phyloP scores from a whole-genome alignment of 2,113 vertebrate genomes.

The Manacus vitellinus region DNA sequence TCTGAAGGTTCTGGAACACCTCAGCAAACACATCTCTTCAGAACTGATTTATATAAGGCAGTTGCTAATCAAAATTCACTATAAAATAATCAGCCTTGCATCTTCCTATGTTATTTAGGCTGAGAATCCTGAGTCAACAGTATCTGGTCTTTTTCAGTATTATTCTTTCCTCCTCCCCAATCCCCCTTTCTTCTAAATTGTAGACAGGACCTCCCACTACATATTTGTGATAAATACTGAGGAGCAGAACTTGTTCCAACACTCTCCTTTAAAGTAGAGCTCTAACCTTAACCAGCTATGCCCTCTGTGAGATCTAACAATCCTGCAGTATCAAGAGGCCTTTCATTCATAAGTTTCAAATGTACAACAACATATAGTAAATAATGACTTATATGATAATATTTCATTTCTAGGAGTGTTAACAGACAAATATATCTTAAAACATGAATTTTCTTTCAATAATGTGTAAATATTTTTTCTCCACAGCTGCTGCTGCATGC shows the following conservation, averaged over 20 bases:
- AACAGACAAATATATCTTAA: neutral
- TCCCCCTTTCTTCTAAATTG: neutral
- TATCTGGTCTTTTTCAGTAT: neutral
- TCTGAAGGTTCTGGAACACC: neutral
- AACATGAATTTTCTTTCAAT: neutral
- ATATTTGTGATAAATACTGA: neutral
- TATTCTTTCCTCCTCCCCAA: neutral
- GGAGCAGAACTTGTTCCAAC: neutral
- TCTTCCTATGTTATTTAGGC: neutral
- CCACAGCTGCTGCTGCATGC: neutral
- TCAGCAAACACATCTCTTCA: neutral
- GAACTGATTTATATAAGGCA: neutral
- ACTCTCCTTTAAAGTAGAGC: neutral
- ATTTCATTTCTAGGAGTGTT: constrained; percentile 15
- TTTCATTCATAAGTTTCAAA: neutral
- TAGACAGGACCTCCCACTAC: neutral
- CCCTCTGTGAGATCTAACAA: neutral
- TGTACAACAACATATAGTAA: neutral
- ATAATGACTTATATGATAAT: neutral
- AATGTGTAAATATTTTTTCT: neutral
- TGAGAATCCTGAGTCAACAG: neutral
- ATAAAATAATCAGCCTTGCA: neutral
- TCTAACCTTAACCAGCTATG: neutral
- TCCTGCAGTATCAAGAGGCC: neutral
- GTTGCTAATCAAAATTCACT: neutral